Evolutionary conservation across 2,888 invertebrate species (phyloP).

Genomic region (Tenodera sinensis): DNA sequence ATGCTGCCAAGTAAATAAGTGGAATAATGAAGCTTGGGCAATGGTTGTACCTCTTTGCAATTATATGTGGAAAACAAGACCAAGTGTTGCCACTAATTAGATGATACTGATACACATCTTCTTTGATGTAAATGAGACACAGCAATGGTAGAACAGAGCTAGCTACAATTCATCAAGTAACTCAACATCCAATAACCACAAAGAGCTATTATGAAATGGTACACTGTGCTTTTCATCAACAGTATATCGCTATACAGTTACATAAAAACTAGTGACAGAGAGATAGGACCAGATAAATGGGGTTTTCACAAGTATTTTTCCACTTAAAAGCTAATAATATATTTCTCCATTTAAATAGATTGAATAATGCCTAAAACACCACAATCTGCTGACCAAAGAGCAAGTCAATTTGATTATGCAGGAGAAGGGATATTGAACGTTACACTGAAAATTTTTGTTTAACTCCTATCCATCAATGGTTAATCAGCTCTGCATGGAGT

Average conservation of each 20-base stretch:
- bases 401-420: background rate
- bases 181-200: slow-evolving; percentile 16
- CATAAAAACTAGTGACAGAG: slow-evolving; percentile 4
- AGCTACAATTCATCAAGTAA: slow-evolving; percentile 15
- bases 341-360: background rate
- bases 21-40: background rate
- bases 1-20: background rate
- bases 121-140: background rate
- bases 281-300: background rate
- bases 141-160: background rate
- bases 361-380: slow-evolving; percentile 3
- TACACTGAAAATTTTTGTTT: background rate
- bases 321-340: slow-evolving; percentile 4
- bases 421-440: background rate
- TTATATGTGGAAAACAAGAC: background rate
- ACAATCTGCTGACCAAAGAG: slow-evolving; percentile 3
- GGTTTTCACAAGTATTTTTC: background rate
- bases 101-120: background rate
- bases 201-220: slow-evolving; percentile 14
- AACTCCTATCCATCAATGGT: background rate
- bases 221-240: background rate
- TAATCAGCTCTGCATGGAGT: background rate
- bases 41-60: background rate
- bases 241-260: slow-evolving; percentile 1
- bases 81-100: background rate